A percentile compares a stretch with the other conserved stretches of the same genome.
Evolutionary conservation across 2,797 vertebrate species (phyloP).

Genomic region (Diglossa cyanea): DNA sequence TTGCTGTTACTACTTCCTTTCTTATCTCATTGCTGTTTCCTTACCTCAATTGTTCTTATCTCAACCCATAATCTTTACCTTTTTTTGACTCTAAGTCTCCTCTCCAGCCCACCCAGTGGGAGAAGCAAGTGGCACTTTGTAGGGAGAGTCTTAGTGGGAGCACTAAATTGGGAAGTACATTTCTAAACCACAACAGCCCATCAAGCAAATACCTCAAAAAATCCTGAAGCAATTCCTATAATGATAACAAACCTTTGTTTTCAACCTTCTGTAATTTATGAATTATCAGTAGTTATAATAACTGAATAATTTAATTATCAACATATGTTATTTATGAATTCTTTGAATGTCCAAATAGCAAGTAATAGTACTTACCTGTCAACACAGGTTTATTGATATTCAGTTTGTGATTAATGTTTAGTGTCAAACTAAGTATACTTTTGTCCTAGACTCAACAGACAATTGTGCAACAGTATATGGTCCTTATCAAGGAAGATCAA

Average conservation of each 20-base stretch:
- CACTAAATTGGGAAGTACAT: not conserved
- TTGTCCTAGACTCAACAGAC: not conserved
- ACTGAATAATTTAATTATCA: not conserved
- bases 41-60: not conserved
- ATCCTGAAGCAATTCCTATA: not conserved
- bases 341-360: not conserved
- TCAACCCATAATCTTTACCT: not conserved
- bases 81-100: not conserved
- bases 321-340: not conserved
- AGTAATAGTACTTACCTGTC: not conserved
- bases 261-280: not conserved
- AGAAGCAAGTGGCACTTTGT: not conserved
- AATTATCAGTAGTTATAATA: not conserved
- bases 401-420: not conserved
- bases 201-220: not conserved
- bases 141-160: not conserved
- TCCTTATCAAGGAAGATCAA: not conserved
- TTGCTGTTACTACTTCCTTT: not conserved
- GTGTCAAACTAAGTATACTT: not conserved
- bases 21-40: not conserved
- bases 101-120: fast-evolving
- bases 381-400: not conserved
- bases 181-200: not conserved
- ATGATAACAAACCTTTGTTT: not conserved
- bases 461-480: not conserved